Conservation (phyloP, 2,888 invertebrate species). For the Neoitamus cyanurus region DNA sequence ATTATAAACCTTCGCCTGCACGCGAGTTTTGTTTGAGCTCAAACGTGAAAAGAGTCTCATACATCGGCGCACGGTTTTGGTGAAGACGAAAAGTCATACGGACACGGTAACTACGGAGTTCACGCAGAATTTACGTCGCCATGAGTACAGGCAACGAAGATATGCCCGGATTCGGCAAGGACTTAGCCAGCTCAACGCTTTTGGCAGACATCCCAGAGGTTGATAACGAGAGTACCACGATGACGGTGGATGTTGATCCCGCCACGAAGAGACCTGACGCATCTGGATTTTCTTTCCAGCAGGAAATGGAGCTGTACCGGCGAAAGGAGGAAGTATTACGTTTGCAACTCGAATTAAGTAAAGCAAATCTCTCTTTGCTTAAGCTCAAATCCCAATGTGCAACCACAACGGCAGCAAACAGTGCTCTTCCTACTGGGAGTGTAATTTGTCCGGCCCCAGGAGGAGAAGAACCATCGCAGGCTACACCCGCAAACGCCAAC, state of each 20-base stretch:
- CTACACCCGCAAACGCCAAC: neutral
- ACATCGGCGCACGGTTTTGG: too few species aligned
- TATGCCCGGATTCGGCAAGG: neutral
- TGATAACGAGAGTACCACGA: neutral
- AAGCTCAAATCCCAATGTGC: neutral
- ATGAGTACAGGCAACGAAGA: neutral
- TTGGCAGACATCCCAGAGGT: neutral
- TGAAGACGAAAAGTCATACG: too few species aligned
- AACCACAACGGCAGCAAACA: neutral
- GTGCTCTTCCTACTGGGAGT: neutral
- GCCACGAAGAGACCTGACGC: neutral
- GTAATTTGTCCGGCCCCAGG: neutral
- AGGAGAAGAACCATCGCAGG: neutral
- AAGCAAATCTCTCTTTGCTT: neutral
- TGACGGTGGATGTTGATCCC: neutral
- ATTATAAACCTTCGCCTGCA: too few species aligned
- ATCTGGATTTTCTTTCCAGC: neutral
- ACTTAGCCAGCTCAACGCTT: neutral
- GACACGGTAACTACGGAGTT: too few species aligned
- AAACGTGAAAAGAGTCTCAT: too few species aligned
- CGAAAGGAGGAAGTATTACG: neutral
- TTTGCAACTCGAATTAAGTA: neutral
- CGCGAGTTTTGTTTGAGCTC: too few species aligned
- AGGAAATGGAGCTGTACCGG: neutral
- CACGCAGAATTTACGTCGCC: too few species aligned